Evolutionary conservation across 2,888 invertebrate genomes (phyloP).

Genomic region (Pachydiplax longipennis): DNA sequence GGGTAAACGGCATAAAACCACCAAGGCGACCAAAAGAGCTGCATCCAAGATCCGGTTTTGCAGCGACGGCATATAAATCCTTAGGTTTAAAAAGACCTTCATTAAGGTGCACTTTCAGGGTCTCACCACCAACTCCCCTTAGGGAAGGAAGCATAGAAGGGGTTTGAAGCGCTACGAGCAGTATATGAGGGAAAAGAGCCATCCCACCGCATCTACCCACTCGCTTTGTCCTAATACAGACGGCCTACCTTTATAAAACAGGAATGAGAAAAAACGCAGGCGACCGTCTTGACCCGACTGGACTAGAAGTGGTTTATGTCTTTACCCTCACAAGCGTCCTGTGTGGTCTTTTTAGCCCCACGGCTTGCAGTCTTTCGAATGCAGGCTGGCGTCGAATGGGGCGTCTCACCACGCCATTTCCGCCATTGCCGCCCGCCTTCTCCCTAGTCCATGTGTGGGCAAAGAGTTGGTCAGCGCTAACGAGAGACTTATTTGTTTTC

Average conservation of each 20-base stretch:
- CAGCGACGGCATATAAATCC: neutral
- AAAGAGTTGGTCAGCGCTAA: neutral
- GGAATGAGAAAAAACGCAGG: neutral
- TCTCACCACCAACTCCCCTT: neutral
- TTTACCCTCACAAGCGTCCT: neutral
- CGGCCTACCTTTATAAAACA: neutral
- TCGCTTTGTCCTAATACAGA: neutral
- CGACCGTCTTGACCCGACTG: neutral
- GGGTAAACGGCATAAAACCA: too few relatives aligned
- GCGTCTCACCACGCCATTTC: neutral
- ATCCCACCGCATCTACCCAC: neutral
- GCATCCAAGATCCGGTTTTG: constrained; percentile 12
- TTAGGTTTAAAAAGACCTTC: constrained; percentile 4
- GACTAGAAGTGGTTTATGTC: neutral
- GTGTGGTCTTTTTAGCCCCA: neutral
- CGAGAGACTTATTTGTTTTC: neutral
- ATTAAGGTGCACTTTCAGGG: constrained; percentile 16
- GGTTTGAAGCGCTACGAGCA: neutral
- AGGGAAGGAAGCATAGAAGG: neutral
- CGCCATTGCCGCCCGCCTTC: too few relatives aligned
- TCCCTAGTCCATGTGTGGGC: neutral
- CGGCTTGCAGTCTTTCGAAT: neutral
- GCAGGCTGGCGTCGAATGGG: neutral
- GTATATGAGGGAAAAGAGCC: neutral
- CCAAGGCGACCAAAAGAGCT: neutral